These are phyloP conservation scores for Palaemon carinicauda DNA, from an alignment of 1,140 invertebrate genomes.

Conservation along the genomic window DNA sequence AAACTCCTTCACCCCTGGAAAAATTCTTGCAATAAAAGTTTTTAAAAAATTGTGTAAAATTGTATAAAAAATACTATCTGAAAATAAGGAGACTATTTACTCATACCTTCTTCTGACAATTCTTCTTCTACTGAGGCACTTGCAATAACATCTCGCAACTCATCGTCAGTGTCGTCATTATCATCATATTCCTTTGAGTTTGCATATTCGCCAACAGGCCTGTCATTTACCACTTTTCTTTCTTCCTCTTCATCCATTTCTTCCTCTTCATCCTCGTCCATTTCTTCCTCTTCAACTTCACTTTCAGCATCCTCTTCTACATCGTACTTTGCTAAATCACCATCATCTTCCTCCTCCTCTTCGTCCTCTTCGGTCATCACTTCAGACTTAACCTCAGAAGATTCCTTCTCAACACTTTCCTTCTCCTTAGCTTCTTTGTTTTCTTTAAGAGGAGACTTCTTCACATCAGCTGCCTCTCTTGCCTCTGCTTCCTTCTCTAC, in stretches of 20 bases:
- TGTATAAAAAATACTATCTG: too few relatives aligned
- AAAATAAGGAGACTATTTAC: background rate
- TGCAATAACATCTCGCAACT: conserved; percentile 30
- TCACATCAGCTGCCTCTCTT: conserved; percentile 23
- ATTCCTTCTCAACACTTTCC: background rate
- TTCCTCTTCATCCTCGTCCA: background rate
- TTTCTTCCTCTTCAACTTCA: background rate
- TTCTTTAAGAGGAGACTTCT: background rate
- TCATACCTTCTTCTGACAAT: conserved; percentile 40
- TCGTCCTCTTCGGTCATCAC: background rate
- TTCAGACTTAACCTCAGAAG: background rate
- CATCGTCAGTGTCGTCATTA: conserved; percentile 35
- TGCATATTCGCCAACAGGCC: background rate
- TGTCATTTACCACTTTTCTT: background rate
- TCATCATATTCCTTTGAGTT: conserved; percentile 1
- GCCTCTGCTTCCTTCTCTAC: conserved; percentile 51
- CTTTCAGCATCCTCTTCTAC: background rate
- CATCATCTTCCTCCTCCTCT: background rate
- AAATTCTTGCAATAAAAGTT: too few relatives aligned
- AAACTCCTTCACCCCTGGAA: too few relatives aligned
- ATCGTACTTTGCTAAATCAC: conserved; percentile 12
- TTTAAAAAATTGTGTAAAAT: too few relatives aligned
- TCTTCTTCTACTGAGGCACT: conserved; percentile 39
- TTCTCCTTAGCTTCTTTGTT: background rate
- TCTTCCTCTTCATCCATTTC: background rate